Base-by-base conservation (phyloP, 1,140 invertebrate species). In the Cataglyphis hispanica region DNA sequence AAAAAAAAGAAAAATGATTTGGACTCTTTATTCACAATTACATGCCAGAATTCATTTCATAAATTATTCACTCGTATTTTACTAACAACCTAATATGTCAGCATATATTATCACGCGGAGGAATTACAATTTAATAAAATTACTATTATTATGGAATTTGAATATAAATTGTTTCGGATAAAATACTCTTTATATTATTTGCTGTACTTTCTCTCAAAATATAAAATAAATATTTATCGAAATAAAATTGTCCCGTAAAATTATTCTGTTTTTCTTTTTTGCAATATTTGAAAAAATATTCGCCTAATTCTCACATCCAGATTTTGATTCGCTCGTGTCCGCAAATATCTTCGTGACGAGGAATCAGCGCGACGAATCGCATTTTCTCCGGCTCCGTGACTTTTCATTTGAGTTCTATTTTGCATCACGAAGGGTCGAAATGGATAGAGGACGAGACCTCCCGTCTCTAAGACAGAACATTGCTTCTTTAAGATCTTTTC, bases 331-430 rank as follows among this genome's bases (percentile, higher is more conserved):
- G 69, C 72, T 60, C 50, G 60, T 67, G 27, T 67, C 50, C 61
- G 53, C 53, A 58, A 61, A 72, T 75, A 66, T 84, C 27, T 34
- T 58, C 40, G 50, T 34, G 16, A n/a, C 10, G 22, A 58, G 19
- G 16, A 76, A 84, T 84, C 86, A 76, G 34, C 63, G 16, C 85
- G 58, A 69, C 58, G 67, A 86, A 86, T 83, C 40, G 61, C 46
- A 74, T 87, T 86, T 86, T 70, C 31, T 43, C 31, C 76, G 43
- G 53, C 75, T 58, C 75, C 31, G 60, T 58, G 75, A 87, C 74
- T 87, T 87, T 61, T 43, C 46, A 56, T 58, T 27, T 56, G 74
- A 86, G 56, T 80, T 72, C 84, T 85, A 87, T 87, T 86, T 87
- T 86, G 63, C 53, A 74, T 84, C 40, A 34, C 58, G 50, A 34